Evolutionary conservation across 2,113 vertebrate species (phyloP).

Genomic region (Dolichotis patagonum): DNA sequence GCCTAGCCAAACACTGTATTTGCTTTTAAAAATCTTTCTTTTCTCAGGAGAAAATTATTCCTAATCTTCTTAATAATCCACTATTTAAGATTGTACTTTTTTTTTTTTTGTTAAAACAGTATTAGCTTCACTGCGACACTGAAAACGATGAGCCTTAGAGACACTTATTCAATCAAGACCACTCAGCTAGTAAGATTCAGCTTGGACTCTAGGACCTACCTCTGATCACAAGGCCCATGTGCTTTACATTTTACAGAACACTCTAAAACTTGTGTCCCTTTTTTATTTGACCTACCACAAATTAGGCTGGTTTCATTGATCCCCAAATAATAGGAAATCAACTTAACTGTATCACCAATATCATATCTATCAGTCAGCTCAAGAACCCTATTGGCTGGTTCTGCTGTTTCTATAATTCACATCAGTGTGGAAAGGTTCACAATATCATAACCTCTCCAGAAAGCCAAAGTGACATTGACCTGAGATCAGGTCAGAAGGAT

Average conservation of each 20-base stretch:
- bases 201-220: neutral
- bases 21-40: neutral
- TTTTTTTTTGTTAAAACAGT: neutral
- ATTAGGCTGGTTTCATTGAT: neutral
- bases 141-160: neutral
- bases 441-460: slow-evolving; percentile 19
- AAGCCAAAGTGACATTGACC: slow-evolving; percentile 5
- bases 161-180: neutral
- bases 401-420: slow-evolving; percentile 4
- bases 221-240: neutral
- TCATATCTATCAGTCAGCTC: neutral
- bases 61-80: neutral
- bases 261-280: neutral
- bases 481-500: neutral
- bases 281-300: neutral
- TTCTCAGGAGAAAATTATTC: neutral
- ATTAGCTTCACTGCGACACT: slow-evolving; percentile 3
- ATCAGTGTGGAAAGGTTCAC: neutral
- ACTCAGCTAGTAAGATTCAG: neutral
- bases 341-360: neutral
- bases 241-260: slow-evolving; percentile 9
- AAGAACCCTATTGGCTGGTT: neutral
- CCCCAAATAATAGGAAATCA: slow-evolving; percentile 40
- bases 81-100: slow-evolving; percentile 12
- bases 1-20: neutral